Base-by-base conservation (phyloP, 2,113 vertebrate species). In the Neopipo cinnamomea region DNA sequence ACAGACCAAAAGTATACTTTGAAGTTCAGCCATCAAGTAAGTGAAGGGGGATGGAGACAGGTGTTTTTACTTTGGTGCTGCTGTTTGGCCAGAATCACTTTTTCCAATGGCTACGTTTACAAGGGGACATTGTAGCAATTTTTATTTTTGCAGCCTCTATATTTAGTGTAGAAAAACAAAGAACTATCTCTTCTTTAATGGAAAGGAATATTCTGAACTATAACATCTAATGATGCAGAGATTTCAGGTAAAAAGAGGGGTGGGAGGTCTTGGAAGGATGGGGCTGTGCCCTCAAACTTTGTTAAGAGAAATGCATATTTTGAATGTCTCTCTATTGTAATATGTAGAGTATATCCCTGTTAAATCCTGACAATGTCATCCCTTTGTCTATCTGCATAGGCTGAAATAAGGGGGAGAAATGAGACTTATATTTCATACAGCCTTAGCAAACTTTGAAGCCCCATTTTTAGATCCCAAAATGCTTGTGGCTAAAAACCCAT, bases 1-100 rank as follows among this genome's bases (percentile, higher is more conserved):
- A 75, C 89, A 89, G 76, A 72, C 74, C 44, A 81, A 76, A 94
- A 94, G 58, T 86, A 84, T 88, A 46, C 79, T 93, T 92, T 86
- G 85, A 95, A 85, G 49, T 58, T 95, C 78, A 96, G 35, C 33
- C 56, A 23, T 78, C 8, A 39, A n/a, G 35, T 65, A 52, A 71
- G 31, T 31, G 72, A 92, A 75, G 55, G 42, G 55, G 55, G 44
- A 1, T 0, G 0, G 25, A 82, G 44, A 33, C n/a, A 67, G 42
- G 24, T 90, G 47, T 74, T 85, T 58, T 75, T 74, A 73, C 85
- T 52, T 91, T 55, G 53, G 21, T 91, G 41, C 31, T 71, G 24
- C 30, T 83, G 14, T 87, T 93, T 87, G 68, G 78, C 68, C 53
- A 52, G 65, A 78, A 74, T 86, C 35, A n/a, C 7, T 67, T 91